A percentile compares a stretch with the other conserved stretches of the same genome.
These are phyloP conservation scores for Catharus ustulatus DNA, from an alignment of 2,797 vertebrate genomes.

Conservation along the genomic window DNA sequence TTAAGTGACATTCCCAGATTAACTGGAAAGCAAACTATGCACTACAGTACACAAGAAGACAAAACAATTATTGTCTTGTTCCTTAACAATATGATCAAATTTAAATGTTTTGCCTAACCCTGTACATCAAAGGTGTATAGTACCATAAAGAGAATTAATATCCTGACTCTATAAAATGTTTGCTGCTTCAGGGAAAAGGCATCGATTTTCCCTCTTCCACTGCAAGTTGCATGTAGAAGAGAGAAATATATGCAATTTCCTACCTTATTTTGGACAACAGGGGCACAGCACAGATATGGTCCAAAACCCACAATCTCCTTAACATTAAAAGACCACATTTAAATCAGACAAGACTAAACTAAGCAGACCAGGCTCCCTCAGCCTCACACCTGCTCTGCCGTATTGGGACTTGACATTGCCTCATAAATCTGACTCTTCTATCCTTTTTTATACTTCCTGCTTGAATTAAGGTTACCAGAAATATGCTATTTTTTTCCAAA, in stretches of 20 bases:
- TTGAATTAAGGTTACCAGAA: neutral
- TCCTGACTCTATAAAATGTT: neutral
- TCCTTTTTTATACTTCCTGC: neutral
- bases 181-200: neutral
- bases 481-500: neutral
- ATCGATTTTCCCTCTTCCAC: neutral
- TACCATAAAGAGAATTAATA: neutral
- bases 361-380: neutral
- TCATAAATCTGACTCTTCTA: neutral
- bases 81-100: neutral
- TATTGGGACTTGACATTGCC: neutral
- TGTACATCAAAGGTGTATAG: neutral
- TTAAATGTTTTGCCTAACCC: neutral
- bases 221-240: neutral
- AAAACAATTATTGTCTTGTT: neutral
- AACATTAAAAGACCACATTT: neutral
- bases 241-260: neutral
- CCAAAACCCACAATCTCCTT: neutral
- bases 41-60: neutral
- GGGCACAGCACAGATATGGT: neutral
- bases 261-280: neutral
- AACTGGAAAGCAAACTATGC: neutral
- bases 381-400: neutral
- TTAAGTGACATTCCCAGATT: slow-evolving; percentile 43
- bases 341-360: neutral